Percentiles rank a stretch among this genome's conserved stretches.
Evolutionary conservation across 2,113 vertebrate genomes (phyloP).

Genomic region (Rhadina sibilatrix): DNA sequence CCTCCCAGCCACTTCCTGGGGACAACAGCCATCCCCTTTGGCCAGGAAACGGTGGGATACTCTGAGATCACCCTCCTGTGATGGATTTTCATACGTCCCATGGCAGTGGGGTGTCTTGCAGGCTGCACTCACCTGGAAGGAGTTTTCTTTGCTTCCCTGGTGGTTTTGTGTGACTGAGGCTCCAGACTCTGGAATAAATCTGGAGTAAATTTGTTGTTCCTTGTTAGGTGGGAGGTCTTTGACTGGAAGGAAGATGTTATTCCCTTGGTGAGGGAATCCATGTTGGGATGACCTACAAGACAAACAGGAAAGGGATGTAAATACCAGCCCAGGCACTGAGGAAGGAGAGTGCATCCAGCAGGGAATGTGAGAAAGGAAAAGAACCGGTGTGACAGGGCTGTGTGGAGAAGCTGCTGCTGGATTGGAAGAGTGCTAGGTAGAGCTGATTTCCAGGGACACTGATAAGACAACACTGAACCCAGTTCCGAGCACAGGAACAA

Average conservation of each 20-base stretch:
- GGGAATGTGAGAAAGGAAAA: background rate
- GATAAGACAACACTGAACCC: background rate
- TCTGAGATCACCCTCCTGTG: background rate
- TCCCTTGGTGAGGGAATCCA: conserved; percentile 65
- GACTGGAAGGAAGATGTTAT: conserved; percentile 76
- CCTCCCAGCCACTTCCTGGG: background rate
- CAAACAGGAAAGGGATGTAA: conserved; percentile 25
- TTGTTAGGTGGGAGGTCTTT: conserved; percentile 43
- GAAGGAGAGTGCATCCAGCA: background rate
- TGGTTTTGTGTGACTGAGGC: conserved; percentile 60
- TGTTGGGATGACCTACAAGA: conserved; percentile 72
- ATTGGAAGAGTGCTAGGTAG: background rate
- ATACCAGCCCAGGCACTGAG: background rate
- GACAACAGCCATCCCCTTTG: background rate
- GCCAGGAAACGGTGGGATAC: background rate
- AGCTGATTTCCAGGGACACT: conserved; percentile 3
- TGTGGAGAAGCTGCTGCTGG: background rate
- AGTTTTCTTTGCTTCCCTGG: conserved; percentile 38
- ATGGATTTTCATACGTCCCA: rapidly evolving
- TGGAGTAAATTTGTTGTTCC: background rate
- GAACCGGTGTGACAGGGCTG: background rate
- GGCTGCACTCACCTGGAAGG: conserved; percentile 66
- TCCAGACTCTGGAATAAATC: conserved; percentile 71
- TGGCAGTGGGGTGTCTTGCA: background rate
- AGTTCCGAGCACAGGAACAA: background rate